Evolutionary conservation across 2,113 vertebrate species (phyloP).

Genomic region (Ceyx margarethae): DNA sequence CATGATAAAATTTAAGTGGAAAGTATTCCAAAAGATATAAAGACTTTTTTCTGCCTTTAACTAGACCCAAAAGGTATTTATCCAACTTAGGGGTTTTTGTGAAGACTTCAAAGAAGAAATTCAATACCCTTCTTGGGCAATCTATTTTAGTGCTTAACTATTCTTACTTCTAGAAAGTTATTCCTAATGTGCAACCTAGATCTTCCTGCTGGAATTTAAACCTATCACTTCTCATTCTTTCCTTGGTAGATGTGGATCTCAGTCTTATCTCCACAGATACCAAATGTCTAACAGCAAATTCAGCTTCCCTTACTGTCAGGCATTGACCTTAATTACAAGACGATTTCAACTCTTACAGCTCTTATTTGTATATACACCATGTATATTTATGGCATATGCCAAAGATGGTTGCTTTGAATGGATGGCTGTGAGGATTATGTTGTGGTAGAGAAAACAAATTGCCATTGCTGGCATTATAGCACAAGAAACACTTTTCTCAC

Average conservation of each 20-base stretch:
- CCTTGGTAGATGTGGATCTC: neutral
- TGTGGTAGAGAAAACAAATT: constrained; percentile 41
- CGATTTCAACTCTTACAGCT: constrained; percentile 9
- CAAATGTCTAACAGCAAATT: neutral
- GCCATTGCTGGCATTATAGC: neutral
- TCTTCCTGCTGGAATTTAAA: neutral
- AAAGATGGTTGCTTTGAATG: constrained; percentile 18
- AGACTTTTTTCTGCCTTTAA: neutral
- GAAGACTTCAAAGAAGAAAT: neutral
- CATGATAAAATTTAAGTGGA: neutral
- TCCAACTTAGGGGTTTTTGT: neutral
- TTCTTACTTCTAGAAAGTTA: constrained; percentile 4
- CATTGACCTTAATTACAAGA: constrained; percentile 22
- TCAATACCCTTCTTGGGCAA: neutral
- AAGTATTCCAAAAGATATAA: neutral
- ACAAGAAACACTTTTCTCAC: constrained; percentile 25
- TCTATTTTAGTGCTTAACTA: neutral
- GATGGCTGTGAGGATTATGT: constrained; percentile 13
- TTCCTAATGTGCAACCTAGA: neutral
- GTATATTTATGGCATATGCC: constrained; percentile 32
- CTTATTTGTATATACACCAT: neutral
- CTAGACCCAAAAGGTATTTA: neutral
- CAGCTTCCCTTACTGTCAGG: neutral
- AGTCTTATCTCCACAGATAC: constrained; percentile 11
- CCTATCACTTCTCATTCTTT: neutral